phyloP scores from a whole-genome alignment of 2,888 invertebrate species.

The Melipona bicolor region DNA sequence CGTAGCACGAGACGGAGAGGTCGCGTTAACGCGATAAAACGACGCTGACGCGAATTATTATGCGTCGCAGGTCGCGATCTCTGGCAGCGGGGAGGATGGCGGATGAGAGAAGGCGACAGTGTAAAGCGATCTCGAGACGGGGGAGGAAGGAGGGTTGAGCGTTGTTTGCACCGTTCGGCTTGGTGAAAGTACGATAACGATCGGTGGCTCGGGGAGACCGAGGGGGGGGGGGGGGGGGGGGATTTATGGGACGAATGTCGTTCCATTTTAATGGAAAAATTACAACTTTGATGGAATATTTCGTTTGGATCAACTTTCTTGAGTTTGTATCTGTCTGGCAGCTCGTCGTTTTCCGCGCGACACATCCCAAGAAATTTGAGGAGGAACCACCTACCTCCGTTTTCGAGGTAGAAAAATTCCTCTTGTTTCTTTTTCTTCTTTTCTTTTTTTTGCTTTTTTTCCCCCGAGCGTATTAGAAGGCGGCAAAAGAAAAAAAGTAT shows the following conservation, averaged over 20 bases:
- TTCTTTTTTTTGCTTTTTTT: neutral
- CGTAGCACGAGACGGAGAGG: constrained; percentile 19
- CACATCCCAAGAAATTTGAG: neutral
- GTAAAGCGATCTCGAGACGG: constrained; percentile 50
- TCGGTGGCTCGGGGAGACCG: neutral
- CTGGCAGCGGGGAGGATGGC: constrained; percentile 16
- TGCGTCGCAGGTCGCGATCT: constrained; percentile 63
- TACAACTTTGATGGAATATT: no score
- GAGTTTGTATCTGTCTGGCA: no score
- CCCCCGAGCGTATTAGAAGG: neutral
- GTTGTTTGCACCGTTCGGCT: constrained; percentile 20
- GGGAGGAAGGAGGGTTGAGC: neutral
- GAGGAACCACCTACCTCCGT: no score
- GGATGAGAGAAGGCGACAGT: constrained; percentile 29
- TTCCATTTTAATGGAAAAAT: neutral
- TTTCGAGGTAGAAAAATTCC: no score
- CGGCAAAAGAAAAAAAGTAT: neutral
- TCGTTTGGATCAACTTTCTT: no score
- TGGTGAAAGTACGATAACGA: constrained; percentile 10
- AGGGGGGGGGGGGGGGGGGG: no score
- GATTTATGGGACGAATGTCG: neutral
- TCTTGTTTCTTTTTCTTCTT: no score
- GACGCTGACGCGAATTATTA: constrained; percentile 63
- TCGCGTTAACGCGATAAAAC: constrained; percentile 66
- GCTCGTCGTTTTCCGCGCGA: no score